Base-by-base conservation (phyloP, 2,888 invertebrate genomes). In the Drosophila parthenogenetica region DNA sequence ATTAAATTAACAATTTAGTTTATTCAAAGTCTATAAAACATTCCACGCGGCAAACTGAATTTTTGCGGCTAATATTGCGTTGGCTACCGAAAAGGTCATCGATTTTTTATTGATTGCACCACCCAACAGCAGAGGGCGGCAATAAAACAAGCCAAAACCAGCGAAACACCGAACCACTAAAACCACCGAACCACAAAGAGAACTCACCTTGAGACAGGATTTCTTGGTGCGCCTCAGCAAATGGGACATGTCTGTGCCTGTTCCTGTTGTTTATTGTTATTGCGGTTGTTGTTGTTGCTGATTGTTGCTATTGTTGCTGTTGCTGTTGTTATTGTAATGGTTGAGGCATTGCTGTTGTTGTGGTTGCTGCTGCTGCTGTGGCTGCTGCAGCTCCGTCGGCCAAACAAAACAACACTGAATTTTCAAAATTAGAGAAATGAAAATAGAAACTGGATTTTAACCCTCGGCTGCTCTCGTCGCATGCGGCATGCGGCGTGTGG, bases 191-290 rank as follows among this genome's bases (percentile, higher is more conserved):
- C 35, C 37, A 17, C 57, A 29, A 29, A 7, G 39, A 22, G 14
- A 22, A 78, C 90, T 92, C 84, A 92, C 91, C 90, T 92, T 92
- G 64, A 91, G 81, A 75, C 91, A 92, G 75, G 92, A 91, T 69
- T 92, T 92, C 74, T 91, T 92, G 66, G 91, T 92, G 84, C 91
- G 91, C 79, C 90, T 91, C 45, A 92, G 84, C 76, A 92, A 82
- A 70, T 92, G 88, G 69, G 91, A 91, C 91, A 91, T 91, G 25
- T 63, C 76, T 43, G 60, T 45, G 49, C 11, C 50, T 13, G 32
- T 49, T 50, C 39, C 37, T 65, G 17, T 17, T 25, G 53, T n/a
- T n/a, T n/a, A n/a, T n/a, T n/a, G 43, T 37, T 40, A 11, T 17
- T 61, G 62, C 58, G 32, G 16, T 17, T 61, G 62, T 60, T 54